Percentiles rank a stretch among this genome's conserved stretches.
These are phyloP conservation scores for Leptonema lineaticorne DNA, from an alignment of 1,140 invertebrate species.

Conservation along the genomic window DNA sequence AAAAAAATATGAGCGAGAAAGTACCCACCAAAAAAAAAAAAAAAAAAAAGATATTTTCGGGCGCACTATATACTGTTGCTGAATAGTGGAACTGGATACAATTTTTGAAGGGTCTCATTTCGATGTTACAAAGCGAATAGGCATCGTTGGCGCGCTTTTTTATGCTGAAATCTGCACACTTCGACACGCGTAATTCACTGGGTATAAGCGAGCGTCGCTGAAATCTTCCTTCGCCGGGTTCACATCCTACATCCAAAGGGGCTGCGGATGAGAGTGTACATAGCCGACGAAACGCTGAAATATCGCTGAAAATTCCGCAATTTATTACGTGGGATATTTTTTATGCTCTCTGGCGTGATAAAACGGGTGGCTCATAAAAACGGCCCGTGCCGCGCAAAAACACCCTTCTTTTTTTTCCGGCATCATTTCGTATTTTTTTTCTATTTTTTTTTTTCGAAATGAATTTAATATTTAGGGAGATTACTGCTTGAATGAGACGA, in stretches of 20 bases:
- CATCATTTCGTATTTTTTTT: constrained; percentile 16
- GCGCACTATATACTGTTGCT: background rate
- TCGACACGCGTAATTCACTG: background rate
- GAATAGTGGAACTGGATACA: background rate
- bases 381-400: background rate
- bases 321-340: constrained; percentile 39
- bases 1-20: no score
- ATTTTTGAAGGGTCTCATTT: background rate
- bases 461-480: constrained; percentile 22
- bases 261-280: no score
- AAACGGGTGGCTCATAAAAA: constrained; percentile 31
- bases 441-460: constrained; percentile 9
- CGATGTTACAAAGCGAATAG: background rate
- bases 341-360: constrained; percentile 32
- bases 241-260: no score
- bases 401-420: background rate
- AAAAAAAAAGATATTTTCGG: no score
- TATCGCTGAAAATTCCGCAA: constrained; percentile 34
- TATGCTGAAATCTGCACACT: background rate
- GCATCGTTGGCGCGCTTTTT: background rate
- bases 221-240: background rate
- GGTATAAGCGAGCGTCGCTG: no score
- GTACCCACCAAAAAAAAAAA: no score
- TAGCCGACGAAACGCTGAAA: constrained; percentile 24
- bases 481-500: constrained; percentile 17